These are phyloP conservation scores for Tachycineta bicolor DNA, from an alignment of 2,113 vertebrate genomes.

Conservation along the genomic window DNA sequence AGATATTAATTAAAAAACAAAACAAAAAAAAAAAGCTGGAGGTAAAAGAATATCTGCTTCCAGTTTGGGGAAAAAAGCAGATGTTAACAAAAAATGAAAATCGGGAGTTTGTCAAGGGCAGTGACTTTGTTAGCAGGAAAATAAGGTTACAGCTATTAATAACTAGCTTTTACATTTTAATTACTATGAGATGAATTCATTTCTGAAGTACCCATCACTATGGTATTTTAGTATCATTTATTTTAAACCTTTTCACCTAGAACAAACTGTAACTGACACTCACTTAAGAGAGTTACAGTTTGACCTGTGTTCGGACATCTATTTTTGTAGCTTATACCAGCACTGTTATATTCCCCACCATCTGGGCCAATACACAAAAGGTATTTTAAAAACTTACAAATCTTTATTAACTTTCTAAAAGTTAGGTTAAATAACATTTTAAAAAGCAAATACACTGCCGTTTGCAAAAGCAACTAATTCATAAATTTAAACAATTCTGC, in stretches of 20 bases:
- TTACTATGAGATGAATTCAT: not conserved
- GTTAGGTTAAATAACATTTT: not conserved
- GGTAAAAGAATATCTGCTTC: not conserved
- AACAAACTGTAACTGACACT: not conserved
- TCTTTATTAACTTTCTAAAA: not conserved
- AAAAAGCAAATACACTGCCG: not conserved
- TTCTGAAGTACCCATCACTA: not conserved
- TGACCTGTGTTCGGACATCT: not conserved
- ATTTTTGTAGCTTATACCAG: not conserved
- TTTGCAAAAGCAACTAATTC: not conserved
- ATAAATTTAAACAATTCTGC: not conserved
- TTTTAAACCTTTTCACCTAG: slow-evolving; percentile 5
- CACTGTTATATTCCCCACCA: not conserved
- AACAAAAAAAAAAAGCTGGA: not conserved
- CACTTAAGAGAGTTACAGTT: not conserved
- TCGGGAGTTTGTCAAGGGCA: slow-evolving; percentile 4
- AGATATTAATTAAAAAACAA: not conserved
- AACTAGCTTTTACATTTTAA: not conserved
- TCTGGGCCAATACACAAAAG: not conserved
- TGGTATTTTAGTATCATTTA: not conserved
- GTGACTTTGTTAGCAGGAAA: not conserved
- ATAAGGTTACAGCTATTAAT: slow-evolving; percentile 5
- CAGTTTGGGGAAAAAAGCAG: not conserved
- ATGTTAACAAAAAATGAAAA: not conserved
- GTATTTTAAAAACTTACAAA: not conserved